A percentile compares a stretch with the other conserved stretches of the same genome.
Evolutionary conservation across 2,797 vertebrate genomes (phyloP).

Genomic region (Champsocephalus gunnari): DNA sequence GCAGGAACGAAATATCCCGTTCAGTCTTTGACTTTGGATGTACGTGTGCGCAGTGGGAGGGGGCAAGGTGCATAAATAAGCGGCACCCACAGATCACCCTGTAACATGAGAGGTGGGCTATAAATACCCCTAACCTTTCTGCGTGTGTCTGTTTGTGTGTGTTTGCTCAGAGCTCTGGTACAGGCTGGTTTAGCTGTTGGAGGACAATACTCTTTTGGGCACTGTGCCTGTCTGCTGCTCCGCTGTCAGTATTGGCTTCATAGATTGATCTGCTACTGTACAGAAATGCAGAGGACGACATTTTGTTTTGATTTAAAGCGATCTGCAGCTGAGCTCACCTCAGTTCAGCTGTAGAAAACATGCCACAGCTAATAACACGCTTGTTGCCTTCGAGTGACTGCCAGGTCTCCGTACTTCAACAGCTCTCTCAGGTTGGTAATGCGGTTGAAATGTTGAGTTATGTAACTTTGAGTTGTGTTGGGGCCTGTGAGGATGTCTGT

Average conservation of each 20-base stretch:
- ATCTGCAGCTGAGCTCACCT: constrained; percentile 41
- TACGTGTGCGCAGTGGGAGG: constrained; percentile 64
- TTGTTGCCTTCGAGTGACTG: constrained; percentile 65
- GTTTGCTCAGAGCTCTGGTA: constrained; percentile 62
- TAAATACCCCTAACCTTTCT: constrained; percentile 89
- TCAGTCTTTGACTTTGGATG: constrained; percentile 56
- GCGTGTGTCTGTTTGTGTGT: constrained; percentile 73
- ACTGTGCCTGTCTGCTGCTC: constrained; percentile 12
- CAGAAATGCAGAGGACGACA: constrained; percentile 65
- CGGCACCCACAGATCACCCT: constrained; percentile 77
- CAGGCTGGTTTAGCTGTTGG: constrained; percentile 53
- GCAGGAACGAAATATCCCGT: constrained; percentile 9
- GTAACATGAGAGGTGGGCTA: constrained; percentile 86
- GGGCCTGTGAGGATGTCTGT: constrained; percentile 36
- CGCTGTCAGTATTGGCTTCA: constrained; percentile 36
- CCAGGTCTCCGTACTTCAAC: constrained; percentile 62
- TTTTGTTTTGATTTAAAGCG: constrained; percentile 39
- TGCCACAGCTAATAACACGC: constrained; percentile 63
- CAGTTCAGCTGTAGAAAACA: constrained; percentile 62
- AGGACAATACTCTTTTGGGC: constrained; percentile 69
- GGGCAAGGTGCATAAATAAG: constrained; percentile 83
- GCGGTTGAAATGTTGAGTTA: constrained; percentile 38
- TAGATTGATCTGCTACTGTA: constrained; percentile 30
- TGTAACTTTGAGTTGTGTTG: constrained; percentile 36
- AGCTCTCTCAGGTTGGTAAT: constrained; percentile 72